Evolutionary conservation across 2,888 invertebrate genomes (phyloP).

Genomic region (Sarcophaga subvicina): DNA sequence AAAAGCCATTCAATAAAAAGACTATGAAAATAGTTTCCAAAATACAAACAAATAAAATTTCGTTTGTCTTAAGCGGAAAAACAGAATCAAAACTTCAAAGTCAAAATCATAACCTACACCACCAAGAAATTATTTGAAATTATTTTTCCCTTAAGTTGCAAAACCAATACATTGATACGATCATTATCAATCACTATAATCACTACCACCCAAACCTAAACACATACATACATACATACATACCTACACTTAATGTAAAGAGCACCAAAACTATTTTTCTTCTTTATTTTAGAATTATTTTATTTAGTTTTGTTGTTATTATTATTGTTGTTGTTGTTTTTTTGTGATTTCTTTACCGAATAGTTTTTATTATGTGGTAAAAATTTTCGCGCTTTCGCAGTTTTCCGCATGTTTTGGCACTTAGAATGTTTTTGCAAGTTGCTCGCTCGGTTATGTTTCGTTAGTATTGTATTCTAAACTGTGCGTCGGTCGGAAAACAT

Average conservation of each 20-base stretch:
- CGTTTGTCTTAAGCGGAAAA: neutral
- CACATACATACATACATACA: neutral
- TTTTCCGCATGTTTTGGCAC: slow-evolving; percentile 70
- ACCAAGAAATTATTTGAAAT: slow-evolving; percentile 56
- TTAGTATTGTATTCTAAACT: slow-evolving; percentile 65
- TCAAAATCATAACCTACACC: slow-evolving; percentile 61
- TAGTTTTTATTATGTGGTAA: slow-evolving; percentile 64
- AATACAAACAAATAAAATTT: neutral
- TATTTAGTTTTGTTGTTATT: slow-evolving; percentile 10
- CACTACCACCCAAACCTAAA: neutral
- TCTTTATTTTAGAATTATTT: slow-evolving; percentile 32
- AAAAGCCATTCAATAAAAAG: neutral
- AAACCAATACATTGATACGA: slow-evolving; percentile 48
- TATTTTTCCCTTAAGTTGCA: neutral
- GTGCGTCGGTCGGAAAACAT: slow-evolving; percentile 65
- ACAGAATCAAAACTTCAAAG: neutral
- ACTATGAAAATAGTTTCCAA: neutral
- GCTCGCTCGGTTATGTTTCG: slow-evolving; percentile 72
- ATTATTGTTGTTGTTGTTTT: slow-evolving; percentile 26
- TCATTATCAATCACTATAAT: slow-evolving; percentile 56
- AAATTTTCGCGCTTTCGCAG: slow-evolving; percentile 70
- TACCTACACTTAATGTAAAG: neutral
- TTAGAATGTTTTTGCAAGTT: slow-evolving; percentile 71
- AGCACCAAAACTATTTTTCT: slow-evolving; percentile 31
- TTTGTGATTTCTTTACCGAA: slow-evolving; percentile 31